Conservation (phyloP, 2,888 invertebrate species). For the Drosophila neonasuta region DNA sequence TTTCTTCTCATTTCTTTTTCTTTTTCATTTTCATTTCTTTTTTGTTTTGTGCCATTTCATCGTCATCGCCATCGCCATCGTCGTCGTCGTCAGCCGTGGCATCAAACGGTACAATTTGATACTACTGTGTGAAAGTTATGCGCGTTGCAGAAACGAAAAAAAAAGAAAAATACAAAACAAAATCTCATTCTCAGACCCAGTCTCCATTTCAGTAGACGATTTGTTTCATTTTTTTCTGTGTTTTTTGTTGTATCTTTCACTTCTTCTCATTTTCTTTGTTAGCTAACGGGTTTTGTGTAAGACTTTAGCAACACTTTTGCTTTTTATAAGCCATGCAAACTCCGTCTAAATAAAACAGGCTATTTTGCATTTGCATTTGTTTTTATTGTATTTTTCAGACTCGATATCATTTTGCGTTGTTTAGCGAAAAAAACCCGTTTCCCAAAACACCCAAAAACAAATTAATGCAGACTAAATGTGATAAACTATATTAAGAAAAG, state of each 20-base stretch:
- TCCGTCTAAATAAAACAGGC: constrained; percentile 29
- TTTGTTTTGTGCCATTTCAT: constrained; percentile 50
- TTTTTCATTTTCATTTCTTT: constrained; percentile 29
- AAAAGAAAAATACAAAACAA: constrained; percentile 22
- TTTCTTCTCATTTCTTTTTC: constrained; percentile 45
- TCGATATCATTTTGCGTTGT: constrained; percentile 56
- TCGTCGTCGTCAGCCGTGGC: constrained; percentile 23
- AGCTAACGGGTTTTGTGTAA: constrained; percentile 61
- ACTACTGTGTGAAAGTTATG: constrained; percentile 63
- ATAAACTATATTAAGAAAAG: constrained; percentile 28
- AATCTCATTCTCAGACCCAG: constrained; percentile 51
- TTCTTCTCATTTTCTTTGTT: constrained; percentile 43
- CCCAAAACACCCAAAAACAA: constrained; percentile 14
- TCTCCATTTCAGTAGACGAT: constrained; percentile 37
- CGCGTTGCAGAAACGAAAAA: constrained; percentile 17
- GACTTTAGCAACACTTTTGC: constrained; percentile 69
- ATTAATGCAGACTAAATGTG: constrained; percentile 3
- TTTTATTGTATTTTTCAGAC: constrained; percentile 15
- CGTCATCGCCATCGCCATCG: constrained; percentile 34
- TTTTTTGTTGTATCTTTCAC: constrained; percentile 31
- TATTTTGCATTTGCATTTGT: constrained; percentile 56
- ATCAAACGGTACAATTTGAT: constrained; percentile 62
- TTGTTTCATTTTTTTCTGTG: constrained; percentile 37
- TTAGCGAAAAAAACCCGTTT: constrained; percentile 56
- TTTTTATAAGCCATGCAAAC: constrained; percentile 42